Base-by-base conservation (phyloP, 2,888 invertebrate species). In the Acanthopleura granulata region DNA sequence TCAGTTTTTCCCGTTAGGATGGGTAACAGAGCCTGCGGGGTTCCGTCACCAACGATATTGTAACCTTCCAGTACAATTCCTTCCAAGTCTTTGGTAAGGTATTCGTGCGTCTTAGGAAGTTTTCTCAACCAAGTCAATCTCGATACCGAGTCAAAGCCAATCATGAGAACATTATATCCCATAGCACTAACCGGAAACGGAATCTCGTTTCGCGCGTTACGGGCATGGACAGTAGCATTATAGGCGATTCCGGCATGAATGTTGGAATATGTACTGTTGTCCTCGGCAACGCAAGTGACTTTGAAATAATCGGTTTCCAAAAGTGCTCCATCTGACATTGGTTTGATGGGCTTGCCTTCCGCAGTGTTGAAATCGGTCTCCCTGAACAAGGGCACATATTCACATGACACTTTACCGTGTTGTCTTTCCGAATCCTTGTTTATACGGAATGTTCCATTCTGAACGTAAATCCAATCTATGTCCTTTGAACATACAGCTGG, bases 111-210 rank as follows among this genome's bases (percentile, higher is more conserved):
- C 69, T 84, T 82, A 0, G 89, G 89, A 40, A 90, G 75, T 57
- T 85, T 83, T 16, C 90, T 79, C 72, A 86, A 79, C 86, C 87
- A 89, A 27, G 95, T 94, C 90, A 95, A 94, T 72, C 94, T 93
- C 0, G 97, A 96, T 0, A 97, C 90, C 0, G 97, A 97, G 91
- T 98, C 97, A 84, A 96, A 95, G 0, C 96, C 97, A 79, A 96
- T 93, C 92, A 97, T 95, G 0, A 97, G 90, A 0, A 97, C 94
- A 88, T 95, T 96, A 69, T 94, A 85, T 72, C 92, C 92, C 16
- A 93, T 85, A 74, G 92, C 90, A 74, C 91, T 90, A 16, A 85
- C 76, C 15, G 79, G 76, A 40, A 75, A 61, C 49, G 69, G 72
- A 22, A 18, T 72, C 72, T 25, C 15, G 29, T n/a, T n/a, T n/a